phyloP scores from a whole-genome alignment of 2,888 invertebrate genomes.

The Germaria angustata region DNA sequence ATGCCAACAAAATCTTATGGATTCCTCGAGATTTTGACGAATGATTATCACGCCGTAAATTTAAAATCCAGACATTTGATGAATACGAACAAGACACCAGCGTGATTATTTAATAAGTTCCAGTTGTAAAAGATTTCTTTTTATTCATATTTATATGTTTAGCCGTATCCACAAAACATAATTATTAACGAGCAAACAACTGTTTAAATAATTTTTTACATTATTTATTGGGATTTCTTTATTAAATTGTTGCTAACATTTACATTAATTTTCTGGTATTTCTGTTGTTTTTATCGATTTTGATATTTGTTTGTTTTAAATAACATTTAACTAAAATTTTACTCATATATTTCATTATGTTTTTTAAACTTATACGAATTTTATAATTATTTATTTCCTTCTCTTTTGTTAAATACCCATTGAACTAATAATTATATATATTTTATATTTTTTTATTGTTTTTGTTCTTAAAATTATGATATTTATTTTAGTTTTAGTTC shows the following conservation, averaged over 20 bases:
- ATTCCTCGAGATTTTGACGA: too few relatives aligned
- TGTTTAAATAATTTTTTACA: constrained; percentile 38
- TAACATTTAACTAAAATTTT: constrained; percentile 77
- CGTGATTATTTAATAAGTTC: too few relatives aligned
- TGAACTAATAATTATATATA: constrained; percentile 44
- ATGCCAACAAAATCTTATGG: too few relatives aligned
- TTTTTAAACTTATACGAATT: constrained; percentile 41
- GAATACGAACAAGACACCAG: too few relatives aligned
- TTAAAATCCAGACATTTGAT: too few relatives aligned
- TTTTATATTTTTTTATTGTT: constrained; percentile 32
- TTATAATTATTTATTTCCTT: constrained; percentile 27
- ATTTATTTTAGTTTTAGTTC: neutral
- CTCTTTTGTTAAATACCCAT: constrained; percentile 38
- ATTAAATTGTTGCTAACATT: constrained; percentile 77
- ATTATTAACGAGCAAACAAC: constrained; percentile 40
- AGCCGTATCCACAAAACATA: too few relatives aligned
- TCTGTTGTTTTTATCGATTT: constrained; percentile 34
- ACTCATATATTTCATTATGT: constrained; percentile 43
- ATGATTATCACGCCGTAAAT: too few relatives aligned
- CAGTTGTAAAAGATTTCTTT: too few relatives aligned
- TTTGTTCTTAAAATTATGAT: constrained; percentile 18
- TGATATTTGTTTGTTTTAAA: constrained; percentile 45
- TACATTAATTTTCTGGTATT: constrained; percentile 73
- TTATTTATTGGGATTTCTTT: constrained; percentile 63
- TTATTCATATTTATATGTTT: too few relatives aligned